These are phyloP conservation scores for Neocrepidodera transversa DNA, from an alignment of 2,888 invertebrate species.

Conservation along the genomic window DNA sequence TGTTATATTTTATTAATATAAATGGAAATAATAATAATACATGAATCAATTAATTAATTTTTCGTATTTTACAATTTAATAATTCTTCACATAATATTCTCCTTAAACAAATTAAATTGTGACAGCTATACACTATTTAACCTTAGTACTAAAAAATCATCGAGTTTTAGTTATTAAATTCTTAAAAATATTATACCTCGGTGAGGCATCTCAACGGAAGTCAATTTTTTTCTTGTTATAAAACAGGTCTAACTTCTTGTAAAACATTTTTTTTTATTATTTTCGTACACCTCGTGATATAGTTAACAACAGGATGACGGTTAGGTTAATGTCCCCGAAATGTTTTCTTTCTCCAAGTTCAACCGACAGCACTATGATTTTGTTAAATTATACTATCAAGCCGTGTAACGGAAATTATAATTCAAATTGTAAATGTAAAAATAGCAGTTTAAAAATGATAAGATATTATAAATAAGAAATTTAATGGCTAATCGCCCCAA, in stretches of 20 bases:
- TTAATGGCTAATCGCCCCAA: too few relatives aligned
- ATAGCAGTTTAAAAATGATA: not conserved
- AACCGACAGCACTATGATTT: slow-evolving; percentile 17
- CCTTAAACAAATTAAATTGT: too few relatives aligned
- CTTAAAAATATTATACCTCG: too few relatives aligned
- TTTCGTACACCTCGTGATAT: slow-evolving; percentile 13
- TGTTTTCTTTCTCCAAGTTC: slow-evolving; percentile 17
- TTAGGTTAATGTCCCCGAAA: slow-evolving; percentile 32
- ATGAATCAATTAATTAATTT: too few relatives aligned
- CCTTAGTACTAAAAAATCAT: too few relatives aligned
- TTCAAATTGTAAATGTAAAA: not conserved
- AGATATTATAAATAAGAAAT: not conserved
- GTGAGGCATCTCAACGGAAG: slow-evolving; percentile 28
- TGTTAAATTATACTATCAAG: slow-evolving; percentile 9
- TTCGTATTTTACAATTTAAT: too few relatives aligned
- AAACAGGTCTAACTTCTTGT: slow-evolving; percentile 39
- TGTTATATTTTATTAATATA: too few relatives aligned
- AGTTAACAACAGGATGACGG: slow-evolving; percentile 25
- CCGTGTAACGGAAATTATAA: slow-evolving; percentile 6
- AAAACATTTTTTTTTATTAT: slow-evolving; percentile 24
- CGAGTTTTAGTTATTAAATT: too few relatives aligned
- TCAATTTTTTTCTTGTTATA: slow-evolving; percentile 26
- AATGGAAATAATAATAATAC: too few relatives aligned
- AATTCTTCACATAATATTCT: too few relatives aligned
- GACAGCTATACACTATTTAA: too few relatives aligned